Evolutionary conservation across 2,888 invertebrate genomes (phyloP).

Genomic region (Punctoribates punctum): DNA sequence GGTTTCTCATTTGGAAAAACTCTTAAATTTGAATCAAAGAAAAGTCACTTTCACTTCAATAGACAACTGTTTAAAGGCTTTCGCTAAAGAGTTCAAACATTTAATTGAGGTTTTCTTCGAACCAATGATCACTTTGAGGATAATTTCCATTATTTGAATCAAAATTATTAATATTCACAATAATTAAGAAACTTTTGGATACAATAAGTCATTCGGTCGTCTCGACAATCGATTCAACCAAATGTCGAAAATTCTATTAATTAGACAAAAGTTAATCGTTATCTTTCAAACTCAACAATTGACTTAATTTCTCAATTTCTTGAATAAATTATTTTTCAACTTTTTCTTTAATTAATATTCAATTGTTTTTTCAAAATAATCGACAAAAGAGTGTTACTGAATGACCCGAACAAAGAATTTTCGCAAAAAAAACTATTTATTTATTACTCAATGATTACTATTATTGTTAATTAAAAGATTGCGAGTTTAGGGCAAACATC

Average conservation of each 20-base stretch:
- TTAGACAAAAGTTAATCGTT: neutral
- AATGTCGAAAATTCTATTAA: neutral
- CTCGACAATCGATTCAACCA: neutral
- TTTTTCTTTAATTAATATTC: too few relatives aligned
- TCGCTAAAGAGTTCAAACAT: neutral
- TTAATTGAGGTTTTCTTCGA: conserved; percentile 1
- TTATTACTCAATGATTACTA: too few relatives aligned
- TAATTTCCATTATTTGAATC: neutral
- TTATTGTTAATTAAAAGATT: too few relatives aligned
- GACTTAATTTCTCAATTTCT: too few relatives aligned
- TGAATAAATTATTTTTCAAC: too few relatives aligned
- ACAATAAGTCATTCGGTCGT: conserved; percentile 13
- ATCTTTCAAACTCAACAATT: neutral
- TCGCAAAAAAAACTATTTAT: too few relatives aligned
- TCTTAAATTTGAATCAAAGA: neutral
- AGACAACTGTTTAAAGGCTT: neutral
- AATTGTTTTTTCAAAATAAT: too few relatives aligned
- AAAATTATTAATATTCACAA: neutral
- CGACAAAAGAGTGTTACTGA: too few relatives aligned
- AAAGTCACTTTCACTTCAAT: conserved; percentile 3
- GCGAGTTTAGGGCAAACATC: too few relatives aligned
- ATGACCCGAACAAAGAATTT: too few relatives aligned
- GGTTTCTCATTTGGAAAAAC: neutral
- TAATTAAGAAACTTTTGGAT: neutral
- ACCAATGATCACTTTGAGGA: neutral